phyloP scores from a whole-genome alignment of 2,888 invertebrate species.

The Eupithecia exiguata region DNA sequence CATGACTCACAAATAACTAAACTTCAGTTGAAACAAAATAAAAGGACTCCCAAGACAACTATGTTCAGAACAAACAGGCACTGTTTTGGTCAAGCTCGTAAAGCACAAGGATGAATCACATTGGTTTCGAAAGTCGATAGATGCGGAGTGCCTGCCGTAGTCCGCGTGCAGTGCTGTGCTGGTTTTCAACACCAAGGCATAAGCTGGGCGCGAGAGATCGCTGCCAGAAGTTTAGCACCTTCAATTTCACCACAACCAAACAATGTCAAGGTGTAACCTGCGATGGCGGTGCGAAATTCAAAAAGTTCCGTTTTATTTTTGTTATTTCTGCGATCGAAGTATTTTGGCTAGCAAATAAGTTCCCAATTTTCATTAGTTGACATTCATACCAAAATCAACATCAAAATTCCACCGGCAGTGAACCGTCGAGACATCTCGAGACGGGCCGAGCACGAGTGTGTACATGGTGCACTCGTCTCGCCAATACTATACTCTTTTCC shows the following conservation, averaged over 20 bases:
- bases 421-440: not conserved
- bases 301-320: too few relatives aligned
- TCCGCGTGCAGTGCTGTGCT: slow-evolving; percentile 37
- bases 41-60: not conserved
- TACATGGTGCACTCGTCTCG: too few relatives aligned
- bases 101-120: slow-evolving; percentile 49
- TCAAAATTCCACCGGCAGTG: not conserved
- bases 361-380: not conserved
- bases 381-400: not conserved
- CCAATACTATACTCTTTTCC: too few relatives aligned
- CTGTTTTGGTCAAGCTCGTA: slow-evolving; percentile 21
- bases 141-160: slow-evolving; percentile 32
- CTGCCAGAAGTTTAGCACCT: not conserved
- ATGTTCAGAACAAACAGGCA: not conserved
- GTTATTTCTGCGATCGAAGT: too few relatives aligned
- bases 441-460: too few relatives aligned
- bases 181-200: slow-evolving; percentile 2
- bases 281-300: not conserved
- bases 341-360: too few relatives aligned
- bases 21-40: not conserved
- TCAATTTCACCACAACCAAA: too few relatives aligned
- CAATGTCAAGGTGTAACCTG: not conserved
- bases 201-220: not conserved
- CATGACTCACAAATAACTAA: not conserved
- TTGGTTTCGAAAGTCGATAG: slow-evolving; percentile 55